Conservation (phyloP, 2,888 invertebrate genomes). For the Keiferia lycopersicella region DNA sequence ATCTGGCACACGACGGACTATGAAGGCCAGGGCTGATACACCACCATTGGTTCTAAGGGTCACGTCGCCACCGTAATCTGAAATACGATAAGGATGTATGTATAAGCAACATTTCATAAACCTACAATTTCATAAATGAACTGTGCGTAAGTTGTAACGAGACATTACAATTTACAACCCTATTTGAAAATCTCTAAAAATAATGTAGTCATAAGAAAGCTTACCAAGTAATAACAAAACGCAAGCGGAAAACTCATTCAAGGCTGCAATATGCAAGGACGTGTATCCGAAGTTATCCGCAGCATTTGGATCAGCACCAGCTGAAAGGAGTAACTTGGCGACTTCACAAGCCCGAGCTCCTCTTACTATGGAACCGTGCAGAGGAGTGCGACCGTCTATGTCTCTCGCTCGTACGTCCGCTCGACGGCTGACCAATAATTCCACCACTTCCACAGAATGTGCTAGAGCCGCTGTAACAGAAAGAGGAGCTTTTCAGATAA, state of each 20-base stretch:
- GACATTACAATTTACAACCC: too few relatives aligned
- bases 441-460: slow-evolving; percentile 89
- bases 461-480: slow-evolving; percentile 84
- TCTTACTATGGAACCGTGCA: slow-evolving; percentile 91
- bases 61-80: slow-evolving; percentile 90
- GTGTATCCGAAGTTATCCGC: slow-evolving; percentile 92
- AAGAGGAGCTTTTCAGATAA: not conserved
- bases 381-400: slow-evolving; percentile 87
- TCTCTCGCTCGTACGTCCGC: slow-evolving; percentile 86
- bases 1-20: slow-evolving; percentile 91
- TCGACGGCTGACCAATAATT: slow-evolving; percentile 84
- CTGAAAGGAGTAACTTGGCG: slow-evolving; percentile 83
- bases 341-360: slow-evolving; percentile 87
- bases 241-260: slow-evolving; percentile 90
- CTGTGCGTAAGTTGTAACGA: too few relatives aligned
- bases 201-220: too few relatives aligned
- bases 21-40: slow-evolving; percentile 89
- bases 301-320: slow-evolving; percentile 87
- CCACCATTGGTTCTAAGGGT: slow-evolving; percentile 91
- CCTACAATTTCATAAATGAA: too few relatives aligned
- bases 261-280: slow-evolving; percentile 90
- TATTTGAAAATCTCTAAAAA: too few relatives aligned
- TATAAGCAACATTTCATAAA: too few relatives aligned
- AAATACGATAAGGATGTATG: slow-evolving; percentile 23
- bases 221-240: slow-evolving; percentile 85